A percentile compares a stretch with the other conserved stretches of the same genome.
Evolutionary conservation across 2,888 invertebrate genomes (phyloP).

Genomic region (Scelioninae gen. 2): DNA sequence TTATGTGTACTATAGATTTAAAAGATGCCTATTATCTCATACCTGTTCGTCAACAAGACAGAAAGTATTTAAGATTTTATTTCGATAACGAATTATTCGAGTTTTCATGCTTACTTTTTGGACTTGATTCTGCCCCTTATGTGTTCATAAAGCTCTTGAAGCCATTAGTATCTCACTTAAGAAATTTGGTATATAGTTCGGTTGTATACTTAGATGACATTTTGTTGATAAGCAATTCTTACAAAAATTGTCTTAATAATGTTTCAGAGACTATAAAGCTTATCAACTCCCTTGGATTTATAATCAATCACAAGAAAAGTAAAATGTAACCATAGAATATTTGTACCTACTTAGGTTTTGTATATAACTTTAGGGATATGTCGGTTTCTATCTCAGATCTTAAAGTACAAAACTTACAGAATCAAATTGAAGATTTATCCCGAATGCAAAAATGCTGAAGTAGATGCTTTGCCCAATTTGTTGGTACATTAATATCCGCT

Average conservation of each 20-base stretch:
- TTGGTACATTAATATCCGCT: constrained; percentile 41
- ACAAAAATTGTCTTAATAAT: neutral
- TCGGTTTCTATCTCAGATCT: no score
- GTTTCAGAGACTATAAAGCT: neutral
- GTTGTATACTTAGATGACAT: constrained; percentile 1
- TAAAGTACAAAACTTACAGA: neutral
- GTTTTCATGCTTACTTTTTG: constrained; percentile 3
- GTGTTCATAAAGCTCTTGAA: constrained; percentile 2
- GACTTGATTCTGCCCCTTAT: neutral
- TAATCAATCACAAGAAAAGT: neutral
- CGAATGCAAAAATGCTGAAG: no score
- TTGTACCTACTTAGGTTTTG: neutral
- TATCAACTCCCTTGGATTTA: neutral
- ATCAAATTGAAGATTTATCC: no score
- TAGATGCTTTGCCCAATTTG: constrained; percentile 42
- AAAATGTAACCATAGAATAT: neutral
- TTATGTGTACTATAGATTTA: no score
- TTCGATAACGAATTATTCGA: neutral
- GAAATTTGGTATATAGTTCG: neutral
- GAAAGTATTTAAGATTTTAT: neutral
- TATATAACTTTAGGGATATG: no score
- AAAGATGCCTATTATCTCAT: no score
- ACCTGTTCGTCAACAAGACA: no score
- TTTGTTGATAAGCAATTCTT: neutral
- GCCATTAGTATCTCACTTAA: neutral